Base-by-base conservation (phyloP, 2,888 invertebrate genomes). In the Nemotelus nigrinus region DNA sequence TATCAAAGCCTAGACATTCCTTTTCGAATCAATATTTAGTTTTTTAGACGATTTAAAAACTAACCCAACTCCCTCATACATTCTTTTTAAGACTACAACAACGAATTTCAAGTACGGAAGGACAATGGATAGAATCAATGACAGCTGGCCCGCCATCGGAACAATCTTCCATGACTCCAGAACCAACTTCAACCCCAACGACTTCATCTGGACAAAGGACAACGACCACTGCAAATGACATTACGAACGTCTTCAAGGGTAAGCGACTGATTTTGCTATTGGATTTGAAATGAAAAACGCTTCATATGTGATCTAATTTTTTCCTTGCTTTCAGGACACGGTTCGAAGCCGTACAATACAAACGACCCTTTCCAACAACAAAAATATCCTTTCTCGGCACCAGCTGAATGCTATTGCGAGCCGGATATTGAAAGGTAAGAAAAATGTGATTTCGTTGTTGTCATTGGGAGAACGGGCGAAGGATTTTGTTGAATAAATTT, bases 391-490 rank as follows among this genome's bases (percentile, higher is more conserved):
- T 86, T 83, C 80, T 83, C 84, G 5, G 83, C 84, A 50, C 85
- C 85, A 39, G 86, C 86, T 2, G 86, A 87, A 76, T 87, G 87
- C 80, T 86, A 86, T 81, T 87, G 87, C 80, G 87, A 85, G 77
- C 85, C 86, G 44, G 85, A 85, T 81, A 83, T 82, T 77, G 86
- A 87, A 78, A 85, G 82, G 87, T 87, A 80, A 76, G 63, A 44
- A 10, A n/a, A 65, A 39, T 47, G 25, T 25, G 25, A 25, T 25
- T 25, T 25, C 60, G 10, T 57, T 2, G 3, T 57, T 10, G 57
- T 25, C 25, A 25, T 25, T 25, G 25, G 25, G 25, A 25, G 25
- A 25, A 25, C 25, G 25, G 25, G 25, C 25, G 25, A 25, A 25
- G 25, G 25, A 25, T 25, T 25, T 25, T 1, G 25, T 25, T 25